Evolutionary conservation across 2,113 vertebrate species (phyloP).

Genomic region (Pimephales promelas): DNA sequence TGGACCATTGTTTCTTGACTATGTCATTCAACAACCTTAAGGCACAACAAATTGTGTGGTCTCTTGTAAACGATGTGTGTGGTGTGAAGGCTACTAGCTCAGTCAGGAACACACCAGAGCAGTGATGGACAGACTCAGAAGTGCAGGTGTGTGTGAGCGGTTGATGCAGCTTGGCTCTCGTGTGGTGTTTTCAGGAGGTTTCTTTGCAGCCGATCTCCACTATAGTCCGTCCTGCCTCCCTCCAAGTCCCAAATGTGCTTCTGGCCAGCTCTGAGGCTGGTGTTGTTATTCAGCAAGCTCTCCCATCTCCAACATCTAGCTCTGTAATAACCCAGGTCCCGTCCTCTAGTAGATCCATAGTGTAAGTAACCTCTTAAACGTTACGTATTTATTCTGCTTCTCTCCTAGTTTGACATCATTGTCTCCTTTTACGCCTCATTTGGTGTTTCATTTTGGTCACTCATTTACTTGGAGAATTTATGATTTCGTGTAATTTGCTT

Average conservation of each 20-base stretch:
- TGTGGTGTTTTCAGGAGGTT: slow-evolving; percentile 88
- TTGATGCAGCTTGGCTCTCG: slow-evolving; percentile 73
- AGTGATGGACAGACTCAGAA: slow-evolving; percentile 4
- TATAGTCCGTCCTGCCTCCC: slow-evolving; percentile 96
- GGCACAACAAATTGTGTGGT: neutral
- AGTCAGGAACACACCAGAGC: neutral
- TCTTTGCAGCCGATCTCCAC: slow-evolving; percentile 92
- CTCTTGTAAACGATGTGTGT: too few relatives aligned
- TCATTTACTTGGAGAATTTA: slow-evolving; percentile 4
- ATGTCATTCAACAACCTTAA: neutral
- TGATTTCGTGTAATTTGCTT: slow-evolving; percentile 19
- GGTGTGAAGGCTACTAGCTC: neutral
- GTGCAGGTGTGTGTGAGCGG: slow-evolving; percentile 56
- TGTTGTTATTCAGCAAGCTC: slow-evolving; percentile 98
- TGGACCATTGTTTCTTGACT: neutral
- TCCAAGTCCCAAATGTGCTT: slow-evolving; percentile 97
- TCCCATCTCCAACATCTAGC: slow-evolving; percentile 98
- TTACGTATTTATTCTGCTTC: slow-evolving; percentile 65
- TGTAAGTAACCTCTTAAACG: slow-evolving; percentile 85
- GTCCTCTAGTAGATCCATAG: slow-evolving; percentile 94
- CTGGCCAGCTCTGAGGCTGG: slow-evolving; percentile 95
- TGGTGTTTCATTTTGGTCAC: slow-evolving; percentile 48
- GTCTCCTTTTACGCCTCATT: slow-evolving; percentile 50
- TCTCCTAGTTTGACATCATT: slow-evolving; percentile 47
- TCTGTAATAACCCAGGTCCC: slow-evolving; percentile 99